phyloP scores from a whole-genome alignment of 2,888 invertebrate species.

The Cephus rjabovi region DNA sequence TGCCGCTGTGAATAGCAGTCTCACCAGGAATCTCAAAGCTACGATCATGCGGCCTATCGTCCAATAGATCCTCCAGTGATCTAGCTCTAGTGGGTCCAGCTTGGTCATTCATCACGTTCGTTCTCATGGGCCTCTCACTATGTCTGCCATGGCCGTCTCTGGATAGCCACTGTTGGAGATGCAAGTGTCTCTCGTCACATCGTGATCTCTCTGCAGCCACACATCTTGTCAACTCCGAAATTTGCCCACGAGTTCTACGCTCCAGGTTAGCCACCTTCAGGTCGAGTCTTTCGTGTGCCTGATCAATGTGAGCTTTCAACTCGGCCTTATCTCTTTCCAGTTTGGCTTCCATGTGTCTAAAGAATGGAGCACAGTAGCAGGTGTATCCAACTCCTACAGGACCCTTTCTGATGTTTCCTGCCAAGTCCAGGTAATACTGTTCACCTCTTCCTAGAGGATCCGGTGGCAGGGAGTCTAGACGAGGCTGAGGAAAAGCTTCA shows the following conservation, averaged over 20 bases:
- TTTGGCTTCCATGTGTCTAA: conserved; percentile 87
- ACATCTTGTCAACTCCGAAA: conserved; percentile 76
- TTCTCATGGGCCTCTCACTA: conserved; percentile 69
- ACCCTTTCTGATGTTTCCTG: conserved; percentile 94
- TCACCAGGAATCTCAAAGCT: conserved; percentile 58
- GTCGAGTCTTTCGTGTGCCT: conserved; percentile 83
- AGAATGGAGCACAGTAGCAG: conserved; percentile 93
- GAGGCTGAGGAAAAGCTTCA: conserved; percentile 86
- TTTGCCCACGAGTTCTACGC: conserved; percentile 78
- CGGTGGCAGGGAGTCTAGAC: conserved; percentile 85
- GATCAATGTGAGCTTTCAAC: conserved; percentile 81
- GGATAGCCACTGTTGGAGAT: conserved; percentile 78
- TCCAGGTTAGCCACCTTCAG: conserved; percentile 85
- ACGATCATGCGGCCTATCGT: conserved; percentile 62
- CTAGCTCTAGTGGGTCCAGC: conserved; percentile 74
- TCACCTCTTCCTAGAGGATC: conserved; percentile 89
- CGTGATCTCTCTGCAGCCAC: conserved; percentile 74
- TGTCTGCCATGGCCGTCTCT: conserved; percentile 74
- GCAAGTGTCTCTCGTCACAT: conserved; percentile 74
- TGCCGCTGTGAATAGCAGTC: conserved; percentile 50
- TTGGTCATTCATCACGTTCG: conserved; percentile 66
- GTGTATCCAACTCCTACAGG: conserved; percentile 94
- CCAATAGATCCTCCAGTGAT: conserved; percentile 76
- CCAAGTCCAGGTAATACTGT: conserved; percentile 94
- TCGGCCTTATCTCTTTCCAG: conserved; percentile 85